These are phyloP conservation scores for Venustoraphidia nigricollis DNA, from an alignment of 2,888 invertebrate genomes.

Conservation along the genomic window DNA sequence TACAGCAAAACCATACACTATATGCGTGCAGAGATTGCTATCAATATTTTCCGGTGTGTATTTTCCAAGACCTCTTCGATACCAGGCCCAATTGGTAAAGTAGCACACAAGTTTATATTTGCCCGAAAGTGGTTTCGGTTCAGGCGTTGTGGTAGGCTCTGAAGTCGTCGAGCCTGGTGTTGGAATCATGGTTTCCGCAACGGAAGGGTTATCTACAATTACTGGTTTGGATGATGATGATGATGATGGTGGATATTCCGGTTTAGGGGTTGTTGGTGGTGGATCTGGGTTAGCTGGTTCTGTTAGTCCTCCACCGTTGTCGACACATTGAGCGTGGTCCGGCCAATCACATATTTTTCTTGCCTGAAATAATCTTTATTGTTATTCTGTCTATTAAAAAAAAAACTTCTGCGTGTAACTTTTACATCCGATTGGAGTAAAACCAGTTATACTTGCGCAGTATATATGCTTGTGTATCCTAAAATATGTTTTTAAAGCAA, in stretches of 20 bases:
- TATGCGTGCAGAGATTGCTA: conserved; percentile 76
- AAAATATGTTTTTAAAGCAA: too few relatives aligned
- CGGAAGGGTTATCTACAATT: conserved; percentile 7
- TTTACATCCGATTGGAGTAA: too few relatives aligned
- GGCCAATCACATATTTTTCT: conserved; percentile 62
- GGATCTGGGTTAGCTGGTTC: conserved; percentile 9
- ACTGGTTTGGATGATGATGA: conserved; percentile 9
- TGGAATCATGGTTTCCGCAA: conserved; percentile 8
- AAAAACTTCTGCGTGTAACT: too few relatives aligned
- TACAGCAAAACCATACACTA: conserved; percentile 89
- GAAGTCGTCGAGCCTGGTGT: conserved; percentile 21
- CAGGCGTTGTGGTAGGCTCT: conserved; percentile 25
- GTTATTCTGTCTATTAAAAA: too few relatives aligned
- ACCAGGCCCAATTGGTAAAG: conserved; percentile 92
- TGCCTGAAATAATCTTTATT: conserved; percentile 24
- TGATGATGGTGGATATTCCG: conserved; percentile 2
- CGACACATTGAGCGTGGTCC: conserved; percentile 39
- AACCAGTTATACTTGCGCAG: too few relatives aligned
- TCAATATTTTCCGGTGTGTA: conserved; percentile 78
- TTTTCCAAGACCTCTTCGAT: conserved; percentile 64
- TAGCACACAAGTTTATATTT: conserved; percentile 76
- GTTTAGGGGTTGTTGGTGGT: conserved; percentile 11
- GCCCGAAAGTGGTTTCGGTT: conserved; percentile 38
- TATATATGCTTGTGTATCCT: too few relatives aligned
- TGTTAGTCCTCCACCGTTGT: conserved; percentile 5